Conservation (phyloP, 2,797 vertebrate species). For the Neomorphus geoffroyi region DNA sequence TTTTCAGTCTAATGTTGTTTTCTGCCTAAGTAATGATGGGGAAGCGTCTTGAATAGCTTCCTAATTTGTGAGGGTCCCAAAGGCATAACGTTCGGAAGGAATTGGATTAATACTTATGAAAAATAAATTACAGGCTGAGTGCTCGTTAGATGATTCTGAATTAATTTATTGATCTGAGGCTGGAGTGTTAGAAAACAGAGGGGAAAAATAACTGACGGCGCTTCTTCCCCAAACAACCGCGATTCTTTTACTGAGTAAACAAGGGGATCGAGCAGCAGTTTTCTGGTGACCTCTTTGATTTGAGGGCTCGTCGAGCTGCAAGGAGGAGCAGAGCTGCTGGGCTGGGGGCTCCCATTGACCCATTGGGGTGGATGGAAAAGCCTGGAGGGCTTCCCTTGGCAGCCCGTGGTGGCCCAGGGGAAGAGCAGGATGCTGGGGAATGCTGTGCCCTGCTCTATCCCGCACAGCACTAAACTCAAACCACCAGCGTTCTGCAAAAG, state of each 20-base stretch:
- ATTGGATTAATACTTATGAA: constrained; percentile 10
- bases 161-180: constrained; percentile 4
- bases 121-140: constrained; percentile 19
- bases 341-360: fast-evolving
- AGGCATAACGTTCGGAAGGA: not conserved
- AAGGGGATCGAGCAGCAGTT: not conserved
- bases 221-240: not conserved
- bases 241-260: not conserved
- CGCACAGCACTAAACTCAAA: fast-evolving
- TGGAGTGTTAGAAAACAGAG: not conserved
- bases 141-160: not conserved
- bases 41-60: not conserved
- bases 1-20: constrained; percentile 4
- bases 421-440: not conserved
- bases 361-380: not conserved
- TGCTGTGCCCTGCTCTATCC: too few relatives aligned
- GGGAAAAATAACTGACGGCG: not conserved
- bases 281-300: not conserved
- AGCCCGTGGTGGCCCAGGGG: not conserved
- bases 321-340: not conserved
- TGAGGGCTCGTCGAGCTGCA: fast-evolving
- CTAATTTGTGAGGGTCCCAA: not conserved
- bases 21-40: not conserved
- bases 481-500: not conserved
- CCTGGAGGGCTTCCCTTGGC: not conserved